Percentiles rank a stretch among this genome's conserved stretches.
Conservation (phyloP, 2,888 invertebrate species). For the Folsomia manolachei region DNA sequence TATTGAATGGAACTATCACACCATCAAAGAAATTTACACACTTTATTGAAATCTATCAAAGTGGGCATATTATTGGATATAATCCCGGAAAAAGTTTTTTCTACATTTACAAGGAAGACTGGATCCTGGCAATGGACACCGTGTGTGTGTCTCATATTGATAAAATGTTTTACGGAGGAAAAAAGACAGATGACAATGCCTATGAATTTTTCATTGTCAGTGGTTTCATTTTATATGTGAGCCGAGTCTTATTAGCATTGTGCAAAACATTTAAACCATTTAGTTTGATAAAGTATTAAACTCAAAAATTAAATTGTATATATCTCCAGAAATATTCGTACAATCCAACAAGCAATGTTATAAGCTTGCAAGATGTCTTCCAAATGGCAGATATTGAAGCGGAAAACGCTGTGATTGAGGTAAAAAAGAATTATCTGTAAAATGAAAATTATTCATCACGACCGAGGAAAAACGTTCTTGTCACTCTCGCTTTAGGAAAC, state of each 20-base stretch:
- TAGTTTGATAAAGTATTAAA: background rate
- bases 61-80: conserved; percentile 41
- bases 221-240: conserved; percentile 40
- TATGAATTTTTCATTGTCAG: conserved; percentile 46
- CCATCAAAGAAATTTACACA: conserved; percentile 41
- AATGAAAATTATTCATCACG: too few species aligned
- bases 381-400: conserved; percentile 48
- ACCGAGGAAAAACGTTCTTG: too few species aligned
- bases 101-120: conserved; percentile 45
- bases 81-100: conserved; percentile 44
- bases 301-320: background rate
- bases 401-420: conserved; percentile 39
- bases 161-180: conserved; percentile 32
- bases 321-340: conserved; percentile 44
- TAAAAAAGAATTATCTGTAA: too few species aligned
- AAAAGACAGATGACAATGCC: conserved; percentile 33
- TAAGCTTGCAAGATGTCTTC: conserved; percentile 47
- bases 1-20: conserved; percentile 26
- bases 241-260: too few species aligned
- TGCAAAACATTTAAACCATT: too few species aligned
- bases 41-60: conserved; percentile 42
- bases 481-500: too few species aligned
- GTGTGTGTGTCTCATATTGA: conserved; percentile 44
- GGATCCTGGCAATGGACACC: conserved; percentile 43
- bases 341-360: conserved; percentile 42